Evolutionary conservation across 2,113 vertebrate species (phyloP).

Genomic region (Philantomba maxwellii): DNA sequence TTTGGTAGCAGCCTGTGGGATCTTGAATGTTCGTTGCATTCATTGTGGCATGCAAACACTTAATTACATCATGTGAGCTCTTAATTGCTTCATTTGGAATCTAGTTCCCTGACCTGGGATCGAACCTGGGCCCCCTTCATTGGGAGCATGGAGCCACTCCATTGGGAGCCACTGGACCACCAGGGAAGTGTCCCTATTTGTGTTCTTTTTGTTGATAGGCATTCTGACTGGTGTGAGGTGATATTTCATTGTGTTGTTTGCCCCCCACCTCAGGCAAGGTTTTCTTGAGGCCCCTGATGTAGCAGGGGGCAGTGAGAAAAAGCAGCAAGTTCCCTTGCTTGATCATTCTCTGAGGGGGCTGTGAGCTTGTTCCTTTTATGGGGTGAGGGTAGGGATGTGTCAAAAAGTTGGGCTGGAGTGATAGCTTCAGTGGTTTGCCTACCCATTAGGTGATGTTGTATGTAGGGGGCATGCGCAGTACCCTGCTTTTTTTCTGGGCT

Average conservation of each 20-base stretch:
- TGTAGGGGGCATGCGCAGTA: accelerated
- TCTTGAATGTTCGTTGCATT: neutral
- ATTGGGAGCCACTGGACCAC: neutral
- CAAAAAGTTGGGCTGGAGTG: neutral
- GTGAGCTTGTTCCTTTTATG: neutral
- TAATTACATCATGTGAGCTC: neutral
- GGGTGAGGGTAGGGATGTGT: neutral
- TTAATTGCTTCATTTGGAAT: neutral
- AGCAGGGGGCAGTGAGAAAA: neutral
- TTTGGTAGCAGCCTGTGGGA: neutral
- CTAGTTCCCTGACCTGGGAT: neutral
- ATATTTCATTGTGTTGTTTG: neutral
- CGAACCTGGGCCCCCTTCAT: neutral
- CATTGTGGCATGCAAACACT: neutral
- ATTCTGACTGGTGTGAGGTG: neutral
- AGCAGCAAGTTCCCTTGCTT: neutral
- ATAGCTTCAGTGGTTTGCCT: neutral
- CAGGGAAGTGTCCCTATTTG: neutral
- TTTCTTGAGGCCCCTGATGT: neutral
- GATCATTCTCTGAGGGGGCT: neutral
- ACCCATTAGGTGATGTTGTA: neutral
- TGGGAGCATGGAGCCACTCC: neutral
- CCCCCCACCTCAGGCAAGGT: neutral
- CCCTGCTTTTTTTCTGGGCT: neutral
- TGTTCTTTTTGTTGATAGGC: neutral